Base-by-base conservation (phyloP, 2,888 invertebrate species). In the Heliconius cydno region DNA sequence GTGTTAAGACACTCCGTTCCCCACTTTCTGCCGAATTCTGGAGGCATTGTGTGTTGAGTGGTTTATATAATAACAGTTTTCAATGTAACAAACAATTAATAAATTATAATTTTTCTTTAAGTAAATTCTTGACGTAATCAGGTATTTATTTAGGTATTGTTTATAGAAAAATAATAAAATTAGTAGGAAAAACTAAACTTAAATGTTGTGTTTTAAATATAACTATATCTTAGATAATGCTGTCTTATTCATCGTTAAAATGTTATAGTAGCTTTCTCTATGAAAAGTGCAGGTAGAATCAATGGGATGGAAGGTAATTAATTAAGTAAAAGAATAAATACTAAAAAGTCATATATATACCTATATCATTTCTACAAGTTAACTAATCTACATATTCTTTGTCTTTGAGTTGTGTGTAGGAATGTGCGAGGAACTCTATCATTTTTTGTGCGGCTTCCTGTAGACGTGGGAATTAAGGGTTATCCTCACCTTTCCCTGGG, bases 361-460 rank as follows among this genome's bases (percentile, higher is more conserved):
- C 4, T 60, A 60, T 60, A 73, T 15, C 60, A 73, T 15, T 60
- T 73, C 38, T 73, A 38, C 57, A 25, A 34, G 57, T 60, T 28
- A 10, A 28, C 28, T 65, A 41, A 19, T 75, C 46, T 30, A 65
- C 63, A 30, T 75, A 75, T 46, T 75, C 46, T 75, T 75, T 75
- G 75, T 75, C 65, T 75, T n/a, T 41, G 46, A 41, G 41, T 46
- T 22, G 46, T 66, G 68, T 70, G 74, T 80, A 71, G 82, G 83
- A 82, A 83, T 77, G 78, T 74, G 81, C 76, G 78, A 80, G 84
- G 83, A 80, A 83, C 77, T 74, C 38, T 76, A 76, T 76, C 22
- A 76, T 84, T 91, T 91, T 90, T 92, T 87, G 79, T 80, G 85
- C 79, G 90, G 90, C 90, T 92, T 91, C 92, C 87, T 86, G 81